phyloP scores from a whole-genome alignment of 2,888 invertebrate species.

The Elmis aenea region DNA sequence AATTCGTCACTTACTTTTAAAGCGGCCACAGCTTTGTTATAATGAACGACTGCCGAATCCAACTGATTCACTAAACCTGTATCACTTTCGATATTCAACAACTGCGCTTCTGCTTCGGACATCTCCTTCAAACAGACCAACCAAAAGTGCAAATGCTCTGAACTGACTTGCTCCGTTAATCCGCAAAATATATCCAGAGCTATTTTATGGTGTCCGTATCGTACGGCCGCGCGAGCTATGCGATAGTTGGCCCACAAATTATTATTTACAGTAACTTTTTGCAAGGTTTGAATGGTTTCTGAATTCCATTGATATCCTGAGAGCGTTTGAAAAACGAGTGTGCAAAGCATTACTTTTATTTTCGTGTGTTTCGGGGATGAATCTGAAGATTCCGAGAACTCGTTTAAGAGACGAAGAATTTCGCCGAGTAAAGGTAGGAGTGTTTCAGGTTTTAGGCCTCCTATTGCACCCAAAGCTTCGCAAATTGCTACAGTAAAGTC shows the following conservation, averaged over 20 bases:
- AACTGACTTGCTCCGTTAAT: constrained; percentile 60
- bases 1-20: constrained; percentile 46
- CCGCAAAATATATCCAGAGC: constrained; percentile 54
- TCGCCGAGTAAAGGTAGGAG: constrained; percentile 55
- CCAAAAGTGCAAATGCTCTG: constrained; percentile 88
- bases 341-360: constrained; percentile 71
- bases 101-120: constrained; percentile 66
- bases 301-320: constrained; percentile 65
- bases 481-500: constrained; percentile 55
- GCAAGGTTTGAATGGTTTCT: constrained; percentile 55
- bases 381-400: constrained; percentile 34
- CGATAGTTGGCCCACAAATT: constrained; percentile 84
- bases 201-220: constrained; percentile 67
- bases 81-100: constrained; percentile 45
- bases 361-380: constrained; percentile 46
- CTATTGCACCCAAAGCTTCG: constrained; percentile 71
- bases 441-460: constrained; percentile 56
- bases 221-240: constrained; percentile 78
- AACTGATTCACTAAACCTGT: constrained; percentile 47
- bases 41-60: constrained; percentile 55
- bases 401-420: constrained; percentile 47
- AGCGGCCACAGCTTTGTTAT: constrained; percentile 61
- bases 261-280: constrained; percentile 47
- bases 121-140: constrained; percentile 73
- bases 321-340: constrained; percentile 76